These are phyloP conservation scores for Peromyscus aztecus DNA, from an alignment of 2,797 vertebrate genomes.

Conservation along the genomic window DNA sequence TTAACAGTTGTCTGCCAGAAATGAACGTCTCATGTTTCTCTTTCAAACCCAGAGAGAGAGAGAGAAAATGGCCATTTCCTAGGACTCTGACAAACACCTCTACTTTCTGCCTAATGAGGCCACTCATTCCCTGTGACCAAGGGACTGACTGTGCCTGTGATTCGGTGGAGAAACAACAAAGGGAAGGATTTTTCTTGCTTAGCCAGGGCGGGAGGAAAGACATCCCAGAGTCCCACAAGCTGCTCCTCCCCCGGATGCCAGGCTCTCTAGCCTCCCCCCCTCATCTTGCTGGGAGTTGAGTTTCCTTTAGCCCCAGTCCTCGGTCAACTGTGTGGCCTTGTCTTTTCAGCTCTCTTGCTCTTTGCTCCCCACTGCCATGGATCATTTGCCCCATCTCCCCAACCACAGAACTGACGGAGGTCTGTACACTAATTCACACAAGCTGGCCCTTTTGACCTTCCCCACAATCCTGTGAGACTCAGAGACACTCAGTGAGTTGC, in stretches of 20 bases:
- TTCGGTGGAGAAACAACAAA: not conserved
- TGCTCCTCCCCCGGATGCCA: not conserved
- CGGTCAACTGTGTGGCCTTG: not conserved
- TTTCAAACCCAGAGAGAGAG: constrained; percentile 15
- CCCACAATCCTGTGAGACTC: constrained; percentile 25
- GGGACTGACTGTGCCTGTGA: not conserved
- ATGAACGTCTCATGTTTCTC: not conserved
- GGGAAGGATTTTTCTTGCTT: not conserved
- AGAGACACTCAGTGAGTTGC: constrained; percentile 27
- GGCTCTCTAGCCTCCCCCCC: not conserved
- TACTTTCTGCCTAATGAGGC: not conserved
- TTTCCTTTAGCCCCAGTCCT: not conserved
- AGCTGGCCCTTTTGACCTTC: not conserved
- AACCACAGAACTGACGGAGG: constrained; percentile 25
- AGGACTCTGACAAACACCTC: constrained; percentile 3
- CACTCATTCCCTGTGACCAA: not conserved
- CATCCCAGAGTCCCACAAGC: not conserved
- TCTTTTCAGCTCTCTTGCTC: not conserved
- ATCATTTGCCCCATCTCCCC: not conserved
- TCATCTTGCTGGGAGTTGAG: not conserved
- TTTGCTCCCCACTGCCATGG: not conserved
- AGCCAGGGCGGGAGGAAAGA: not conserved
- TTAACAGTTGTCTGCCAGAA: constrained; percentile 19
- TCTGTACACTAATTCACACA: constrained; percentile 11
- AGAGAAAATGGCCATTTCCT: not conserved